A percentile compares a stretch with the other conserved stretches of the same genome.
Conservation (phyloP, 2,113 vertebrate genomes). For the Thunnus thynnus region DNA sequence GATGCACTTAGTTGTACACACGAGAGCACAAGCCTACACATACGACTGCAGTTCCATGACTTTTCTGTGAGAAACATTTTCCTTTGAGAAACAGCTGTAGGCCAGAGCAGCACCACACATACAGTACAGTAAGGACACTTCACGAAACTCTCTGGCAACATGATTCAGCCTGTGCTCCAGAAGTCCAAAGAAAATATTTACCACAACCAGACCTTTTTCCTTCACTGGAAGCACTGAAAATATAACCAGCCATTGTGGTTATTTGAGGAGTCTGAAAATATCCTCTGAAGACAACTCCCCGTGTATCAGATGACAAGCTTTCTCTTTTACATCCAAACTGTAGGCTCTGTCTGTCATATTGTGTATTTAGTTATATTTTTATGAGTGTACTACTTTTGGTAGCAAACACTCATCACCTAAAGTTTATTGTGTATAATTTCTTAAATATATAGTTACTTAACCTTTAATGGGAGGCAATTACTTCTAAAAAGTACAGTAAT, state of each 20-base stretch:
- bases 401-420: not conserved
- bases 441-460: not conserved
- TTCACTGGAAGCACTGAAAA: constrained; percentile 50
- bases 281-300: constrained; percentile 58
- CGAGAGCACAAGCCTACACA: not conserved
- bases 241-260: constrained; percentile 73
- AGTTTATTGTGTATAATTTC: constrained; percentile 2
- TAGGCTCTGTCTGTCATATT: not conserved
- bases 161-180: constrained; percentile 24
- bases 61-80: constrained; percentile 52
- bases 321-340: constrained; percentile 21
- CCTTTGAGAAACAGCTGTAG: constrained; percentile 59
- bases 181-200: constrained; percentile 60
- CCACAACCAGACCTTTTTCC: constrained; percentile 51
- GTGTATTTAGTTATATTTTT: constrained; percentile 16
- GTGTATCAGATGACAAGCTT: constrained; percentile 57
- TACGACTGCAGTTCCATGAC: constrained; percentile 7
- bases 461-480: too few relatives aligned
- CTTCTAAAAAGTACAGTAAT: too few relatives aligned
- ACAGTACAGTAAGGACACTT: constrained; percentile 28
- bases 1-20: not conserved
- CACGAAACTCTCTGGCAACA: constrained; percentile 25
- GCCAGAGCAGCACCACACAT: constrained; percentile 33
- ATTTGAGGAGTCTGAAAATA: constrained; percentile 71
- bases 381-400: not conserved